Conservation (phyloP, 2,113 vertebrate genomes). For the Baryphthengus martii region DNA sequence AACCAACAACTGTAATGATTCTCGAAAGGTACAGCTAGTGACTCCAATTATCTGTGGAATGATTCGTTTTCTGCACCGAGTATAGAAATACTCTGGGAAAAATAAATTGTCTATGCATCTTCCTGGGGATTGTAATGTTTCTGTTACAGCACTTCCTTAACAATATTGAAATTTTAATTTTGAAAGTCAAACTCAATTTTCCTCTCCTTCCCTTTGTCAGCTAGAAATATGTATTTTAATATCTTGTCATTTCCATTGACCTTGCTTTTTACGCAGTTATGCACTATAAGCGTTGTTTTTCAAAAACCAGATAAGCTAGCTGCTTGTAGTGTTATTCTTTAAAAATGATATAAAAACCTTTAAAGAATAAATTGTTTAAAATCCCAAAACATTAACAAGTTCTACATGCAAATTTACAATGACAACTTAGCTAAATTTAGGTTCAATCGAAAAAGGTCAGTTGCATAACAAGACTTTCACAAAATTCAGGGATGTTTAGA, state of each 20-base stretch:
- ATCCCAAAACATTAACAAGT: not conserved
- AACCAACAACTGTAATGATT: not conserved
- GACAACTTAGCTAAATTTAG: not conserved
- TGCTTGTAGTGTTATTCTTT: not conserved
- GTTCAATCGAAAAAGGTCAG: not conserved
- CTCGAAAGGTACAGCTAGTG: not conserved
- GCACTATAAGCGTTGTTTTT: not conserved
- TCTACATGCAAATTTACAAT: not conserved
- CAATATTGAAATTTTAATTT: not conserved
- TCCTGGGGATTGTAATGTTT: not conserved
- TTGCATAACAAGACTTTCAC: not conserved
- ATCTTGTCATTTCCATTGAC: not conserved
- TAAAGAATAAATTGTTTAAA: conserved; percentile 7
- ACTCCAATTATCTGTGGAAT: not conserved
- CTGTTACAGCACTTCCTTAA: not conserved
- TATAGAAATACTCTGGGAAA: not conserved
- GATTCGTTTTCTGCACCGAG: not conserved
- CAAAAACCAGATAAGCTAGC: not conserved
- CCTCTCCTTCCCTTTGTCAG: not conserved
- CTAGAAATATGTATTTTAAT: not conserved
- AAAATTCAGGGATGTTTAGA: not conserved
- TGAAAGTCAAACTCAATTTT: not conserved
- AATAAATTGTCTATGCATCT: not conserved
- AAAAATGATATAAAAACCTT: conserved; percentile 22
- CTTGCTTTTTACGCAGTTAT: not conserved